Evolutionary conservation across 2,888 invertebrate genomes (phyloP), one percentile per base, ranked within the genome.

Genomic region (Ctena decussata): DNA sequence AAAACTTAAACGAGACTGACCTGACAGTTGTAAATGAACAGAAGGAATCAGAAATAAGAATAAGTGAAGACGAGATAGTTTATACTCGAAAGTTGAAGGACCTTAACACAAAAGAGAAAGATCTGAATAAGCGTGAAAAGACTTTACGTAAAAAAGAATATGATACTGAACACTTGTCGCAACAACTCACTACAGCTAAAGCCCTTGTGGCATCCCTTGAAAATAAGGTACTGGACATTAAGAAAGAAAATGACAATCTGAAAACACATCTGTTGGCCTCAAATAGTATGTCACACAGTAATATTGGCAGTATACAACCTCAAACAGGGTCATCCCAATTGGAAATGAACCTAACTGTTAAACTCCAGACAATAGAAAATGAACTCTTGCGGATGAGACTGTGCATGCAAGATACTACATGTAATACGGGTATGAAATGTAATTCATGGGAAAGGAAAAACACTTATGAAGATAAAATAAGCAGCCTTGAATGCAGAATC

Each of bases 241-340:
- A 18, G 27, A 60, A 60, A 60, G 60, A 60, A 60, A 60, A 60
- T 60, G 60, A 60, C 60, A 60, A 60, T 60, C 18, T 60, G 30
- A 60, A 53, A 21, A 53, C 53, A 15, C 53, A 21, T n/a, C n/a
- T 53, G 21, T n/a, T 53, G 53, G 53, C 53, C n/a, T 8, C 53
- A 5, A 21, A 21, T 53, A 8, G 53, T 53, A n/a, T 3, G n/a
- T 3, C 53, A n/a, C 27, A 30, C 11, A 30, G 27, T 18, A 60
- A 30, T 60, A 21, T 24, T 30, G 60, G 27, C 5, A 5, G n/a
- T 49, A 49, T 49, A 21, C 60, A 60, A 8, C 8, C 24, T 60
- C 15, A 6, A n/a, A n/a, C n/a, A n/a, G n/a, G n/a, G n/a, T n/a
- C n/a, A n/a, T 11, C 21, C 53, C 53, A 53, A 21, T n/a, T 15